Evolutionary conservation across 1,140 invertebrate genomes (phyloP), one percentile per base, ranked within the genome.

Genomic region (Tetragonula clypearis): DNA sequence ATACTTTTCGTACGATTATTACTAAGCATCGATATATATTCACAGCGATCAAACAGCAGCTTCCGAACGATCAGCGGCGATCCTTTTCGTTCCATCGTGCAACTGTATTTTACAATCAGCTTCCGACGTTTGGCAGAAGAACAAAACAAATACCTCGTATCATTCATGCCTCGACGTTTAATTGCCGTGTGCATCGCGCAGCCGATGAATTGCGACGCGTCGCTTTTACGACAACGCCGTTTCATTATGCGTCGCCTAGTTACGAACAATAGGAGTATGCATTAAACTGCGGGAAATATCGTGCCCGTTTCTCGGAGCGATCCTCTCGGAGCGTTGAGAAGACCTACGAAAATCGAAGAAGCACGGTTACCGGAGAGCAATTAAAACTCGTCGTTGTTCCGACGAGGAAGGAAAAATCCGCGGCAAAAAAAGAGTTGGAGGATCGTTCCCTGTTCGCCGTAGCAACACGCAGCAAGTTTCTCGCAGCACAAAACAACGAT

Each of bases 191-290:
- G 56, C 75, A 62, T 41, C 3, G 21, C 74, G 30, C 15, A 21
- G 9, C n/a, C 75, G 15, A 49, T 65, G 49, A 78, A 78, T 65
- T 26, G 17, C 21, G 9, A 49, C 11, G 49, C 15, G 49, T 49
- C 26, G 75, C 60, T 65, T 78, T 78, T 65, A 65, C 60, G 35
- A 30, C 23, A 15, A 0, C 23, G 26, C n/a, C 8, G 30, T 65
- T 78, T 60, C 60, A 78, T 78, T 75, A 21, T 30, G 49, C 11
- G 19, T n/a, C 53, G 35, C 41, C 35, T 49, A 78, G 58, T 78
- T 26, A 15, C 75, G 41, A 78, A 78, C 58, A 78, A 78, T 78
- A 49, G 58, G 30, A n/a, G n/a, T 11, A 9, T 58, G 6, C 23
- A 12, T 49, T 12, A 26, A 78, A 49, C 15, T 35, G 75, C 35